Evolutionary conservation across 2,888 invertebrate genomes (phyloP), one percentile per base, ranked within the genome.

Genomic region (Parnassius glacialis): DNA sequence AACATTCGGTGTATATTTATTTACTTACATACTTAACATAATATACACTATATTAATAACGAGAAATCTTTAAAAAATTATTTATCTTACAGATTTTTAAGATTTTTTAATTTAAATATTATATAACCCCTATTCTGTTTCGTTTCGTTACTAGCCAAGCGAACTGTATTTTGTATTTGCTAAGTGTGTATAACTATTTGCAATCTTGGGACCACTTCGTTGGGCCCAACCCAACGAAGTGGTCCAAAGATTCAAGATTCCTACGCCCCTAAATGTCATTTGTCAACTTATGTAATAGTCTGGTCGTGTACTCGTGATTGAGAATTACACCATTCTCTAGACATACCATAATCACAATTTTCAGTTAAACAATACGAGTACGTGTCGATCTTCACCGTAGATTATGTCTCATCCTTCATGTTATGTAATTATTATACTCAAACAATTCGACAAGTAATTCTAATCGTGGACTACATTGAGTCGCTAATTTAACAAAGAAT

Each of bases 221-320:
- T 11, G 68, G 72, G 70, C 69, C 67, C 68, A 68, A 72, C 73
- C 73, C 71, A n/a, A n/a, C n/a, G n/a, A n/a, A n/a, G n/a, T n/a
- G n/a, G n/a, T n/a, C n/a, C n/a, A n/a, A n/a, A n/a, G n/a, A n/a
- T n/a, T n/a, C n/a, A n/a, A n/a, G n/a, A n/a, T n/a, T n/a, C n/a
- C 75, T 73, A 70, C 75, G 65, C 69, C 68, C 69, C 67, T 64
- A 62, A 65, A 64, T 70, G 69, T 73, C 70, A 74, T 71, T 68
- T 63, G 72, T 74, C 70, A 73, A 59, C 52, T 76, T 75, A 76
- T 67, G 71, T 73, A 76, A 76, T 69, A 61, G 65, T 69, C 67
- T 68, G 67, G 68, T 65, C 59, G 47, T 68, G 52, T 62, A 64
- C 55, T 20, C 34, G 34, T 34, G 50, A 47, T 50, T 1, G 34